phyloP scores from a whole-genome alignment of 2,888 invertebrate genomes.

The Pseudoips prasinana region DNA sequence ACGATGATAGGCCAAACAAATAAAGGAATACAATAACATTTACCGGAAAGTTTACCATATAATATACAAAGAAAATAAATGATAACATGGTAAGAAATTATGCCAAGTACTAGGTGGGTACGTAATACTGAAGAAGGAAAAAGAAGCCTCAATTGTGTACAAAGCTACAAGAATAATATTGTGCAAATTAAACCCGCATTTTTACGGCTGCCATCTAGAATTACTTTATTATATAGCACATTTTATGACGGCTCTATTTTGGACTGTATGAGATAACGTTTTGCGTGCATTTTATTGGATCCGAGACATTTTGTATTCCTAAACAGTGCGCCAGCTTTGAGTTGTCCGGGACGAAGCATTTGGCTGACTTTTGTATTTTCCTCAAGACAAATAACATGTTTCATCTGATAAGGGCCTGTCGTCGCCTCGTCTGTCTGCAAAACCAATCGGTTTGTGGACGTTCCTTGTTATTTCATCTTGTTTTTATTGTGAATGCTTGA shows the following conservation, averaged over 20 bases:
- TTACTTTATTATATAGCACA: constrained; percentile 13
- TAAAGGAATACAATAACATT: too few species aligned
- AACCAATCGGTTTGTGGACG: constrained; percentile 67
- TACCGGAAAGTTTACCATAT: too few species aligned
- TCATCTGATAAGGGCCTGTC: constrained; percentile 74
- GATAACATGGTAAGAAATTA: too few species aligned
- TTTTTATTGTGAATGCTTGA: constrained; percentile 52
- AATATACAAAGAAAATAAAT: not conserved
- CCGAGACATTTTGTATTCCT: constrained; percentile 51
- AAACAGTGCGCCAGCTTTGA: constrained; percentile 49
- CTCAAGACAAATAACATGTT: constrained; percentile 71
- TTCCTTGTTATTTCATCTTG: constrained; percentile 55
- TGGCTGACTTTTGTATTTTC: constrained; percentile 66
- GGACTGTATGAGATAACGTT: constrained; percentile 37
- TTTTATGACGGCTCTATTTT: constrained; percentile 22
- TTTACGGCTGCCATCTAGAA: constrained; percentile 20
- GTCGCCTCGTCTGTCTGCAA: constrained; percentile 66
- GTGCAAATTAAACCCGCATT: constrained; percentile 22
- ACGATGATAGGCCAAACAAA: constrained; percentile 3
- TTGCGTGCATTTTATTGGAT: constrained; percentile 45
- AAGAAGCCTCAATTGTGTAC: constrained; percentile 8
- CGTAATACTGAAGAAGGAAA: constrained; percentile 1
- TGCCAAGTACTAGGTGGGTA: too few species aligned
- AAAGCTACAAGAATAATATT: constrained; percentile 12
- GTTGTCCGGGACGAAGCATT: constrained; percentile 56